phyloP scores from a whole-genome alignment of 2,797 vertebrate species.

The Enteromius trimaculatus region DNA sequence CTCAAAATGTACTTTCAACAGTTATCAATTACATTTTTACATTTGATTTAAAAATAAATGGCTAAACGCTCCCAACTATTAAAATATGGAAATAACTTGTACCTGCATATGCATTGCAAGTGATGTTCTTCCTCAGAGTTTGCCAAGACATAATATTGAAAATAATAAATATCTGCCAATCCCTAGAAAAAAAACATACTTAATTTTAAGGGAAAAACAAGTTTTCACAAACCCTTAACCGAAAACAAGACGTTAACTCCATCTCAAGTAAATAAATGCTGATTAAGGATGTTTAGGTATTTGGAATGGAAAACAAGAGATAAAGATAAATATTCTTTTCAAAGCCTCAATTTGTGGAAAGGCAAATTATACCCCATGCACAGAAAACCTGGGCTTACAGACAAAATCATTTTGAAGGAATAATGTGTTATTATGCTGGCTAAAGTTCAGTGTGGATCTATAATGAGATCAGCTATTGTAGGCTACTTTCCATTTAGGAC shows the following conservation, averaged over 20 bases:
- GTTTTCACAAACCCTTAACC: not conserved
- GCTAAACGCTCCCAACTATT: not conserved
- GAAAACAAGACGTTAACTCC: not conserved
- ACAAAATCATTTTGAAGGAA: not conserved
- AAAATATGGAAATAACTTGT: not conserved
- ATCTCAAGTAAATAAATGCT: not conserved
- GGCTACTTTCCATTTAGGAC: not conserved
- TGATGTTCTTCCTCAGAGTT: not conserved
- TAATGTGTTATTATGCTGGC: not conserved
- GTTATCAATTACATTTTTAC: not conserved
- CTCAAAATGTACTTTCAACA: not conserved
- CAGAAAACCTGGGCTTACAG: not conserved
- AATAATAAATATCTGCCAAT: not conserved
- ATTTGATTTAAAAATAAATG: not conserved
- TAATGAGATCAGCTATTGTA: not conserved
- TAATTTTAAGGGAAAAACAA: not conserved
- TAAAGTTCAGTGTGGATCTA: not conserved
- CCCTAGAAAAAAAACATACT: too few relatives aligned
- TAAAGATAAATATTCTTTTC: too few relatives aligned
- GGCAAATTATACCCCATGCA: not conserved
- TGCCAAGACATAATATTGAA: not conserved
- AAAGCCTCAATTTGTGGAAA: not conserved
- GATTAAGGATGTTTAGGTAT: not conserved
- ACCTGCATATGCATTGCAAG: not conserved
- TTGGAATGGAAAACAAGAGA: not conserved